These are phyloP conservation scores for Portunus trituberculatus DNA, from an alignment of 1,140 invertebrate species.

Conservation along the genomic window DNA sequence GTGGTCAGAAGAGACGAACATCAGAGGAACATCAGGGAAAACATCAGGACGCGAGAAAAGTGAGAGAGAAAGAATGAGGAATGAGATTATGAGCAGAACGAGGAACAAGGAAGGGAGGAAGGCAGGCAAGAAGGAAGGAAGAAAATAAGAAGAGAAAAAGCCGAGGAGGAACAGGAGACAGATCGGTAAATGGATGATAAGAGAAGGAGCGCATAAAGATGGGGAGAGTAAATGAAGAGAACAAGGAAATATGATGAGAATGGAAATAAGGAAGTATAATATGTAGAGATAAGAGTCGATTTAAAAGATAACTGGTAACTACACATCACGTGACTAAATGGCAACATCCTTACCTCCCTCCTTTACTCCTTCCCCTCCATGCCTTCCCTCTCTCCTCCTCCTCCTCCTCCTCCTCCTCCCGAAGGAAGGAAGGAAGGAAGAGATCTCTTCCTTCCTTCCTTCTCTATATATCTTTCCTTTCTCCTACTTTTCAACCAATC, in stretches of 20 bases:
- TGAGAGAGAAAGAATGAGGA: background rate
- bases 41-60: background rate
- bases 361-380: no score
- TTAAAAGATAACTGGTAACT: no score
- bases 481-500: no score
- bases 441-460: no score
- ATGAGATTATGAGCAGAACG: background rate
- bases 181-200: background rate
- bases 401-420: no score
- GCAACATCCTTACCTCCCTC: no score
- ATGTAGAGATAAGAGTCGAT: no score
- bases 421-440: no score
- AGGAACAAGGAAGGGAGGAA: background rate
- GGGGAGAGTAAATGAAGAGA: background rate
- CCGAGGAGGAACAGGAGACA: background rate
- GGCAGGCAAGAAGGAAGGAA: background rate
- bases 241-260: background rate
- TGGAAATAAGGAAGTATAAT: background rate
- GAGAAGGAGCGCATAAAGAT: background rate
- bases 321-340: no score
- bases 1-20: background rate
- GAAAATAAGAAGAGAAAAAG: background rate
- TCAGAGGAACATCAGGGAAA: no score
- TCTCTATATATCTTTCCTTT: no score
- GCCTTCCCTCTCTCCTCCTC: no score